Conservation (phyloP, 1,140 invertebrate species). For the Kradibia gibbosae region DNA sequence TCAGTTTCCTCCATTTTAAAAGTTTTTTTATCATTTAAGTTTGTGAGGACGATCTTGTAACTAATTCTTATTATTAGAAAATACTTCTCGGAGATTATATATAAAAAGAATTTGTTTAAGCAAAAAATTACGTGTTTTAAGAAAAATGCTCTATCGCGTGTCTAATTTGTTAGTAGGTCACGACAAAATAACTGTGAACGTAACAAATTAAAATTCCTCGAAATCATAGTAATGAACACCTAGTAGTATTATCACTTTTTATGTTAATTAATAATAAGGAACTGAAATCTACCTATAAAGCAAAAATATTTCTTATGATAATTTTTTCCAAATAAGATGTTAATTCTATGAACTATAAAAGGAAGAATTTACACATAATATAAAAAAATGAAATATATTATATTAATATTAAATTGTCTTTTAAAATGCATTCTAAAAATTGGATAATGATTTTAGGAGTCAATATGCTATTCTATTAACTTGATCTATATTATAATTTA, state of each 20-base stretch:
- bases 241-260: slow-evolving; percentile 18
- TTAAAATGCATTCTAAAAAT: no score
- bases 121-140: slow-evolving; percentile 30
- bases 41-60: not conserved
- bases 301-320: not conserved
- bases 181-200: slow-evolving; percentile 31
- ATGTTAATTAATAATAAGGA: not conserved
- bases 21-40: not conserved
- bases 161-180: slow-evolving; percentile 26
- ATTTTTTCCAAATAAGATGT: not conserved
- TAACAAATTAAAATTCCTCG: slow-evolving; percentile 35
- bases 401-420: no score
- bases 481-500: no score
- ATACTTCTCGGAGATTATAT: not conserved
- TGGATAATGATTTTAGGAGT: no score
- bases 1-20: no score
- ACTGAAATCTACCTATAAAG: not conserved
- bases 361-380: no score
- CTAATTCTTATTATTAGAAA: slow-evolving; percentile 3
- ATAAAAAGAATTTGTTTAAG: slow-evolving; percentile 21
- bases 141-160: slow-evolving; percentile 47
- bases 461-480: no score
- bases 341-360: no score
- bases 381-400: no score
- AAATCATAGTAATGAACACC: slow-evolving; percentile 45